Conservation (phyloP, 2,797 vertebrate species). For the Sitta carolinensis region DNA sequence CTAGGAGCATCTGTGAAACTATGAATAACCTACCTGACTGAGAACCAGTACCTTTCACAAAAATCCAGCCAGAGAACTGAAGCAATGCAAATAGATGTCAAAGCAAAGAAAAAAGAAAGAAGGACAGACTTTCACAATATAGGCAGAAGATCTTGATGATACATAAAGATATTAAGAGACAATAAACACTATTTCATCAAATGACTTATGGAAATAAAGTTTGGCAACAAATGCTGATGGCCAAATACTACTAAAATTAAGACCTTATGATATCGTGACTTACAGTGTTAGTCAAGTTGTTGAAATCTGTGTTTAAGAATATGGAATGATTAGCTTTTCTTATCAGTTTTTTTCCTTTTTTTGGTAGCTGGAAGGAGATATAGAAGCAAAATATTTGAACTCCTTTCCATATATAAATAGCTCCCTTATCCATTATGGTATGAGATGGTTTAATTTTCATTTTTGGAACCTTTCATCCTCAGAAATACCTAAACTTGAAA, state of each 20-base stretch:
- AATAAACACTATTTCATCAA: background rate
- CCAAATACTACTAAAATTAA: background rate
- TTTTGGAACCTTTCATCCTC: background rate
- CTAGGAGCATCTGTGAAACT: conserved; percentile 40
- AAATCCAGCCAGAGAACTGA: conserved; percentile 42
- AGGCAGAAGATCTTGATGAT: background rate
- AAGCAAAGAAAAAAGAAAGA: background rate
- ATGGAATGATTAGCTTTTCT: background rate
- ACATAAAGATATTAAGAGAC: background rate
- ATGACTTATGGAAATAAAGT: background rate
- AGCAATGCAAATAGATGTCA: conserved; percentile 18
- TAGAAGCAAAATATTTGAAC: background rate
- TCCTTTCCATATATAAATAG: background rate
- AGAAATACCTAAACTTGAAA: background rate
- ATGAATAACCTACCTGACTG: conserved; percentile 11
- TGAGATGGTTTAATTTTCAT: background rate
- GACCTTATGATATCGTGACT: background rate
- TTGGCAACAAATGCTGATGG: background rate
- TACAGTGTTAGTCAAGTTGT: background rate
- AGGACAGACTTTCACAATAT: background rate
- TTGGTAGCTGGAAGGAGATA: background rate
- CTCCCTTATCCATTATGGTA: background rate
- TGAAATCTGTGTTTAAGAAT: background rate
- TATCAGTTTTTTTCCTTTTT: background rate
- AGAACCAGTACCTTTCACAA: conserved; percentile 27